These are phyloP conservation scores for Piezodorus guildinii DNA, from an alignment of 1,140 invertebrate genomes.

Conservation along the genomic window DNA sequence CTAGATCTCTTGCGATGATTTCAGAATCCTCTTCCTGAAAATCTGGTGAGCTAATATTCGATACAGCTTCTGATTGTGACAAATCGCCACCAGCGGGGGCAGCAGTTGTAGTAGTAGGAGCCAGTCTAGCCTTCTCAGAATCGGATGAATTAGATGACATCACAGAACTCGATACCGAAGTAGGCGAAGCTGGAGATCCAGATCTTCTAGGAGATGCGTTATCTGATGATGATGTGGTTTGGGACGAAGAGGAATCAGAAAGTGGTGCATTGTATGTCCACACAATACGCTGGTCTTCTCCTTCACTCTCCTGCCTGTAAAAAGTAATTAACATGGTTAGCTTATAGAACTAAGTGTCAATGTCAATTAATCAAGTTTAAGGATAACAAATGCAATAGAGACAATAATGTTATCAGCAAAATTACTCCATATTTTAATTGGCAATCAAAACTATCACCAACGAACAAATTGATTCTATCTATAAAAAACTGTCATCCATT, in stretches of 20 bases:
- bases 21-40: slow-evolving; percentile 63
- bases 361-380: too few species aligned
- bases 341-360: too few species aligned
- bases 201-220: slow-evolving; percentile 39
- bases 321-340: neutral
- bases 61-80: slow-evolving; percentile 58
- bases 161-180: slow-evolving; percentile 71
- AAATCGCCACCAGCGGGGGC: slow-evolving; percentile 25
- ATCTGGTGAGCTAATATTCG: slow-evolving; percentile 76
- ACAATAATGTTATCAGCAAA: too few species aligned
- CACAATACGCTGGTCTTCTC: slow-evolving; percentile 52
- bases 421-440: too few species aligned
- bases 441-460: too few species aligned
- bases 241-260: slow-evolving; percentile 15
- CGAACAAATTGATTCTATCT: too few species aligned
- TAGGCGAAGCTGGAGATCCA: slow-evolving; percentile 64
- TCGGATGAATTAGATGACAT: slow-evolving; percentile 58
- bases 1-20: slow-evolving; percentile 49
- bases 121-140: slow-evolving; percentile 26
- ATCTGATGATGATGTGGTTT: slow-evolving; percentile 31
- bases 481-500: too few species aligned
- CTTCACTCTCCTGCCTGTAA: slow-evolving; percentile 25
- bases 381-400: too few species aligned
- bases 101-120: slow-evolving; percentile 15
- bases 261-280: slow-evolving; percentile 80